Percentiles rank a stretch among this genome's conserved stretches.
phyloP scores from a whole-genome alignment of 2,888 invertebrate genomes.

The Troides helena region DNA sequence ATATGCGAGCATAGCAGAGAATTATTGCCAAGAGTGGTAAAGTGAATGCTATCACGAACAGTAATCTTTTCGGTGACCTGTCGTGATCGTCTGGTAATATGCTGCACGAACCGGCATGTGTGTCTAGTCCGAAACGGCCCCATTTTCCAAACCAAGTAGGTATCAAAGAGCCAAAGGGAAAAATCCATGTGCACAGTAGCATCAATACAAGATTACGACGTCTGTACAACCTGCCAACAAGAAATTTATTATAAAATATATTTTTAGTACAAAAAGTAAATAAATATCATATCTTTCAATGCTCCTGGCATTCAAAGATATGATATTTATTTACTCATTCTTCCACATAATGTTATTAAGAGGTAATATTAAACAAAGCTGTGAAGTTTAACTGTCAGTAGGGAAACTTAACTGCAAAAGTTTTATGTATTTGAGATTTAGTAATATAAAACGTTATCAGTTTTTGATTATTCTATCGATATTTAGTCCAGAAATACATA shows the following conservation, averaged over 20 bases:
- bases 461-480: no score
- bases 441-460: no score
- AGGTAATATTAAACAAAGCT: no score
- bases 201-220: constrained; percentile 83
- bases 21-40: constrained; percentile 91
- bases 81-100: constrained; percentile 84
- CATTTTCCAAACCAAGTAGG: constrained; percentile 87
- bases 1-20: constrained; percentile 90
- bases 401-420: no score
- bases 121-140: constrained; percentile 89
- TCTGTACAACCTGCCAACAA: constrained; percentile 83
- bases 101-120: constrained; percentile 87
- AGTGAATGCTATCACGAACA: constrained; percentile 90
- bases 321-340: no score
- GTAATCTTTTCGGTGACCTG: constrained; percentile 86
- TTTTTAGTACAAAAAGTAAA: no score
- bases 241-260: constrained; percentile 16
- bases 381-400: no score
- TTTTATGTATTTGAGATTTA: no score
- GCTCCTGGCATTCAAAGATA: no score
- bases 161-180: constrained; percentile 84
- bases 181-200: constrained; percentile 86
- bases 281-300: no score
- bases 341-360: no score
- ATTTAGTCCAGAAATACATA: no score